Percentiles rank a stretch among this genome's conserved stretches.
Conservation (phyloP, 2,888 invertebrate species). For the Sylvicola fuscatus region DNA sequence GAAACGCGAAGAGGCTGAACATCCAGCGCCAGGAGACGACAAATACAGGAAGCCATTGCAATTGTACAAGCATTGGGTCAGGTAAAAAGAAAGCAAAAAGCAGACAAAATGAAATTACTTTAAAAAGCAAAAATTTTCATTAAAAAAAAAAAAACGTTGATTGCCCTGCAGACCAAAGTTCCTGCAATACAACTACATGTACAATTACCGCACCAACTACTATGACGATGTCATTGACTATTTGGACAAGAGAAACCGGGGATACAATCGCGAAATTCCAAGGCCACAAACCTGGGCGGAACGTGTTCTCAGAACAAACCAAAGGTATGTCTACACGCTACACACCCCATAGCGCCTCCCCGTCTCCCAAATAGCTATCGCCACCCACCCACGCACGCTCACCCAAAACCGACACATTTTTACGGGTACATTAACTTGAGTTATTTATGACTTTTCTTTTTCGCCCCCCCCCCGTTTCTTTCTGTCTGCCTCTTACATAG, state of each 20-base stretch:
- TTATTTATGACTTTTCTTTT: too few relatives aligned
- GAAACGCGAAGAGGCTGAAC: slow-evolving; percentile 25
- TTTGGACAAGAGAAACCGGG: slow-evolving; percentile 53
- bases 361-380: too few relatives aligned
- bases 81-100: too few relatives aligned
- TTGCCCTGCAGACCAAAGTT: slow-evolving; percentile 41
- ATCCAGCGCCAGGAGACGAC: slow-evolving; percentile 27
- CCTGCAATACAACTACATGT: slow-evolving; percentile 62
- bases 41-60: slow-evolving; percentile 45
- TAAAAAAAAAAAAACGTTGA: background rate
- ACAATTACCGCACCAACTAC: slow-evolving; percentile 69
- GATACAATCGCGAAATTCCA: slow-evolving; percentile 45
- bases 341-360: too few relatives aligned
- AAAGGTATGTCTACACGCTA: too few relatives aligned
- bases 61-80: slow-evolving; percentile 61
- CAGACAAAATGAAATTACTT: background rate
- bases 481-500: slow-evolving; percentile 3
- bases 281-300: slow-evolving; percentile 74
- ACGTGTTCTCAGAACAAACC: slow-evolving; percentile 51
- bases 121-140: slow-evolving; percentile 1
- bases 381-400: too few relatives aligned
- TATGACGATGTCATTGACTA: slow-evolving; percentile 72
- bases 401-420: too few relatives aligned
- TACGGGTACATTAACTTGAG: too few relatives aligned
- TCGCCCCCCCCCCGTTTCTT: background rate